Base-by-base conservation (phyloP, 2,888 invertebrate species). In the Eledona agricola region DNA sequence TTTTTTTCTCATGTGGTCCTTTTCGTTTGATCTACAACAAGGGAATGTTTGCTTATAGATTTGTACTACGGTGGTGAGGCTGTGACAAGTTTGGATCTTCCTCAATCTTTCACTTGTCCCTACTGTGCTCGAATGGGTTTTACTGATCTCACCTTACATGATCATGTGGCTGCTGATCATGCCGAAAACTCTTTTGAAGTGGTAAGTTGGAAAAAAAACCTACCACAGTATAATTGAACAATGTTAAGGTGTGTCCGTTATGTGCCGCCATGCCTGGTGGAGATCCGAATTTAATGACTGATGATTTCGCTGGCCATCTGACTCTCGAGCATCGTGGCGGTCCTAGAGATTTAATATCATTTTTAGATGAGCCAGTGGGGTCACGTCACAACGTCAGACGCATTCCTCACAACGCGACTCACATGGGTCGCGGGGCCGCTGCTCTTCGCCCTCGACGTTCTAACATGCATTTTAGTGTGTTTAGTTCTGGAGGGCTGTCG, bases 111-210 rank as follows among this genome's bases (percentile, higher is more conserved):
- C 78, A 96, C 97, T 62, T 99, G 98, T 81, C 98, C 98, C 28
- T 95, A 93, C 78, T 99, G 98, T 80, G 93, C 93, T 70, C 88
- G 89, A 72, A 93, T 96, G 91, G 98, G 98, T 42, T 94, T 93
- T 77, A 96, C 95, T 54, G 95, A 97, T 78, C 83, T 88, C 28
- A 87, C 92, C 35, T 83, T 99, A 57, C 90, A 93, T 79, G 93
- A 93, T 74, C 94, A 94, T 78, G 93, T 93, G 47, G 86, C 92
- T 53, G 83, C 90, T 28, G 95, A 96, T 72, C 97, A 98, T 80
- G 85, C 90, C 40, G 96, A 96, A 74, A 89, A 91, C 51, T 88
- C 91, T 50, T 84, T 89, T 68, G 96, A 96, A 85, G 96, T 94
- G 76, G 88, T 87, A 76, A 76, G 82, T 76, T n/a, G n/a, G n/a